Evolutionary conservation across 2,797 vertebrate species (phyloP), one percentile per base, ranked within the genome.

Genomic region (Paedocypris micromegethes): DNA sequence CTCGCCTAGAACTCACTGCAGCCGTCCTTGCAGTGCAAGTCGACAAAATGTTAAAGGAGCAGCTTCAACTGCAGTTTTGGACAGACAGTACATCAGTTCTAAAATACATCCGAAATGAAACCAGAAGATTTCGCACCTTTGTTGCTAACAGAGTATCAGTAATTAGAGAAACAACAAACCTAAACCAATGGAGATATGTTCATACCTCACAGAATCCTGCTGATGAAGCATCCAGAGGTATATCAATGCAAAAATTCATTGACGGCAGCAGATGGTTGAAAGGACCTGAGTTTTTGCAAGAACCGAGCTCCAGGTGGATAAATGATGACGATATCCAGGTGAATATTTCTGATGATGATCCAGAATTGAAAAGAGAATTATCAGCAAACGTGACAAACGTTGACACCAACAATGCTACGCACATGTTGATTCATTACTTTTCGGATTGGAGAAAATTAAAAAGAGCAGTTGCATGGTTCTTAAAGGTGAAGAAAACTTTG

Each of bases 171-270:
- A 40, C 50, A 8, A 44, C 43, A 2, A 42, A 42, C 3, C 39
- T 57, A n/a, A 43, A 8, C 5, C 54, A 68, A 6, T 73, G 66
- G 65, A 44, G 45, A 23, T 69, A 69, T 23, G 9, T 73, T 66
- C 6, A 9, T 7, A 9, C 40, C 48, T 55, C 2, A 7, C 59
- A 58, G 5, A 49, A 64, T 6, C 66, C 48, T 23, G 59, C 66
- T 6, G 59, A 64, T n/a, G 4, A 51, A 45, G 59, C 40, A 6
- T 73, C 65, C 5, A 60, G 72, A 57, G 53, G 72, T 6, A 3
- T 63, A 23, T 50, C 8, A 6, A 41, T 23, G 5, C 5, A 62
- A 2, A 9, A 40, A 2, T 52, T 72, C 1, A 38, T 61, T 6
- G 9, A 6, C 47, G 9, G 42, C 43, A 68, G 8, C 2, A 51